Evolutionary conservation across 2,797 vertebrate genomes (phyloP).

Genomic region (Rhadinocentrus ornatus): DNA sequence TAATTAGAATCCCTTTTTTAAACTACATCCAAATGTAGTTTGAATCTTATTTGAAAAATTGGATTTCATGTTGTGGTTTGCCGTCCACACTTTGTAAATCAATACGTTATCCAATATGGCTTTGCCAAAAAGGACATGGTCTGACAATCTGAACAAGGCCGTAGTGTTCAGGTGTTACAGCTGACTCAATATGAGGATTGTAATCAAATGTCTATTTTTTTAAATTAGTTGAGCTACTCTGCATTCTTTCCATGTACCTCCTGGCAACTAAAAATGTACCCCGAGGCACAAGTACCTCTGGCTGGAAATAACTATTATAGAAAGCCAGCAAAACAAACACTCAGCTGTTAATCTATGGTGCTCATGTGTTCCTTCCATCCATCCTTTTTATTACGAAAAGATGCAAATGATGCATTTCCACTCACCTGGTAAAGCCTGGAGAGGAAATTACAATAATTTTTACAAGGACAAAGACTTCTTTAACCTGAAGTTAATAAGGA

Average conservation of each 20-base stretch:
- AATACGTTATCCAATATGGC: not conserved
- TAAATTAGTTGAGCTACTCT: conserved; percentile 25
- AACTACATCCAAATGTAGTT: not conserved
- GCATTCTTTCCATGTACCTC: conserved; percentile 22
- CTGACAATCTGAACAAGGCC: conserved; percentile 1
- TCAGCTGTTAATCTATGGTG: conserved; percentile 23
- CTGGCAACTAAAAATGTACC: conserved; percentile 18
- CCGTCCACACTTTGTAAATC: not conserved
- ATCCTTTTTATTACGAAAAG: conserved; percentile 15
- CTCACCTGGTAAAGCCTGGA: conserved; percentile 55
- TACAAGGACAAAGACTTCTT: conserved; percentile 42
- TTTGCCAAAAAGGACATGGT: not conserved
- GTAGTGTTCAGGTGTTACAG: conserved; percentile 25
- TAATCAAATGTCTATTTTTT: conserved; percentile 28
- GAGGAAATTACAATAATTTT: conserved; percentile 57
- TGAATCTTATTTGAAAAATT: conserved; percentile 1
- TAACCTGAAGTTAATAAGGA: conserved; percentile 27
- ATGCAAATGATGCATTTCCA: conserved; percentile 45
- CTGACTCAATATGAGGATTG: conserved; percentile 19
- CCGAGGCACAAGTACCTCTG: conserved; percentile 6
- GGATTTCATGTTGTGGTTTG: not conserved
- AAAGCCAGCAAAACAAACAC: conserved; percentile 49
- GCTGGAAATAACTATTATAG: conserved; percentile 15
- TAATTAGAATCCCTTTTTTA: not conserved
- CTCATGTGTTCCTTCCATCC: conserved; percentile 8